Conservation (phyloP, 1,140 invertebrate genomes). For the Periplaneta americana region DNA sequence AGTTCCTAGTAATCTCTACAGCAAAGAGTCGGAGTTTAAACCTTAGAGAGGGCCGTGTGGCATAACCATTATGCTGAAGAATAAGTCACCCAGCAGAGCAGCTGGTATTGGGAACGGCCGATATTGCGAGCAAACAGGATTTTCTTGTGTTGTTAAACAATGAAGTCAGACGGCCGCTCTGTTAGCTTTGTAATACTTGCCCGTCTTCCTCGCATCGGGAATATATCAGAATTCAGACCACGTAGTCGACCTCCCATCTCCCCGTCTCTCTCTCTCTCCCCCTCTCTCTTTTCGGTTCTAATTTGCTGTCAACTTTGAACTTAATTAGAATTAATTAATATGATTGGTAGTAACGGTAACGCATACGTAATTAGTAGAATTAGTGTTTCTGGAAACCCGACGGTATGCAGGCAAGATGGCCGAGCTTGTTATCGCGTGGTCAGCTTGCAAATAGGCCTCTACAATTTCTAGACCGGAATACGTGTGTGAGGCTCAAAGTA, state of each 20-base stretch:
- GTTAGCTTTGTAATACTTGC: neutral
- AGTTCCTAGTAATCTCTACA: neutral
- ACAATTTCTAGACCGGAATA: neutral
- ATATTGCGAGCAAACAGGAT: neutral
- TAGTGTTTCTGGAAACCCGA: neutral
- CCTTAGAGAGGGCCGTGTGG: neutral
- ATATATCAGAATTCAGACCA: neutral
- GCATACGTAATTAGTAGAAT: constrained; percentile 13
- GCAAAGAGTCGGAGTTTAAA: neutral
- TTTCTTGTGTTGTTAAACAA: neutral
- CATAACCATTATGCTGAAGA: neutral
- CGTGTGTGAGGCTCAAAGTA: neutral
- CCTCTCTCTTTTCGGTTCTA: constrained; percentile 2
- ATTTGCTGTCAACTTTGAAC: constrained; percentile 18
- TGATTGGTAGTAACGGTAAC: constrained; percentile 13
- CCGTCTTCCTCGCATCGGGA: neutral
- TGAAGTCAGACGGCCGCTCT: neutral
- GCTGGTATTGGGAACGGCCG: neutral
- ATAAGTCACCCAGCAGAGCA: neutral
- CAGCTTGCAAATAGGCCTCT: neutral
- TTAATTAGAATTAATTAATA: constrained; percentile 19
- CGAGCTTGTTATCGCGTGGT: neutral
- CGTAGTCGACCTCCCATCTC: neutral
- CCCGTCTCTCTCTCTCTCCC: neutral
- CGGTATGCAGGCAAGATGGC: neutral